Percentiles rank a stretch among this genome's conserved stretches.
phyloP scores from a whole-genome alignment of 2,797 vertebrate species.

The Anguilla anguilla region DNA sequence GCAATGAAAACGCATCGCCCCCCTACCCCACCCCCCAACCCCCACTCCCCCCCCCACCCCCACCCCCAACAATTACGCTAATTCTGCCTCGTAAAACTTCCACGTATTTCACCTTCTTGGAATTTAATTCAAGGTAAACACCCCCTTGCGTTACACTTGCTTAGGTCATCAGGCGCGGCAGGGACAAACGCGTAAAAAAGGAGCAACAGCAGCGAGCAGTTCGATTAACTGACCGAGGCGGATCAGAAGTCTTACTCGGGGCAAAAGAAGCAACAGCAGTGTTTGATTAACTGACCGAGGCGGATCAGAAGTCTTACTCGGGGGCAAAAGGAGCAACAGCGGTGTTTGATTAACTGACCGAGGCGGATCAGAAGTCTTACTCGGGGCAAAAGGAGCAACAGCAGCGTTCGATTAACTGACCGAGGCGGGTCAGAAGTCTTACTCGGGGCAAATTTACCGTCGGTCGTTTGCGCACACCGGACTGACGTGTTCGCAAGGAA shows the following conservation, averaged over 20 bases:
- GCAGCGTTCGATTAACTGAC: neutral
- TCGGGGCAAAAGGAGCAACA: neutral
- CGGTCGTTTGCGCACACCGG: neutral
- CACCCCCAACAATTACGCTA: neutral
- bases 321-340: neutral
- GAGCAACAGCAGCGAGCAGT: neutral
- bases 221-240: neutral
- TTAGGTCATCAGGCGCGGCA: neutral
- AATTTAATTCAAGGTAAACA: conserved; percentile 7
- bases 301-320: neutral
- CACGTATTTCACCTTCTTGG: conserved; percentile 15
- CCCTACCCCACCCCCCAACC: too few species aligned
- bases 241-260: neutral
- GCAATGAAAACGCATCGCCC: neutral
- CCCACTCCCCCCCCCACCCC: too few species aligned
- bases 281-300: neutral
- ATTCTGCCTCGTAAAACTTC: neutral
- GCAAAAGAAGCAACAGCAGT: neutral
- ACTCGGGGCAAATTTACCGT: neutral
- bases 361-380: neutral
- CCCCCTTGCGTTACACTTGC: neutral
- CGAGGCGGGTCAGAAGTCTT: neutral
- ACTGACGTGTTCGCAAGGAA: neutral
- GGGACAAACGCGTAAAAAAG: neutral
- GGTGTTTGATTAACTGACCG: neutral